Evolutionary conservation across 2,797 vertebrate genomes (phyloP).

Genomic region (Falco peregrinus): DNA sequence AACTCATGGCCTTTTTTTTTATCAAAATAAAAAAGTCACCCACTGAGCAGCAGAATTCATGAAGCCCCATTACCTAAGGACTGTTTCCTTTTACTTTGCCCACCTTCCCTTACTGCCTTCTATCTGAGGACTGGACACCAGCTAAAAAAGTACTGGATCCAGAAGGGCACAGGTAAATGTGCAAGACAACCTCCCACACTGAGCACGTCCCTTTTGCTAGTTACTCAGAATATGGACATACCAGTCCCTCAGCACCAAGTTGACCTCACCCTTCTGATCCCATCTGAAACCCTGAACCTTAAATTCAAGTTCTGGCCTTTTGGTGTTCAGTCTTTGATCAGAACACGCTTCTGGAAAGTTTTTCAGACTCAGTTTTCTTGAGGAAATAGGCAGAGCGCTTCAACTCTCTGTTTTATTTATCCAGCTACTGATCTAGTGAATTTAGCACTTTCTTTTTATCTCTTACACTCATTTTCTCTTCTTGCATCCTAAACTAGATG

Average conservation of each 20-base stretch:
- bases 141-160: not conserved
- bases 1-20: not conserved
- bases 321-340: not conserved
- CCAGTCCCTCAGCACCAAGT: not conserved
- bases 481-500: not conserved
- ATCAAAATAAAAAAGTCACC: not conserved
- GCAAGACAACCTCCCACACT: not conserved
- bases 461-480: not conserved
- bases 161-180: not conserved
- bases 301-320: not conserved
- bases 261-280: not conserved
- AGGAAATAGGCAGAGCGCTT: not conserved
- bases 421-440: not conserved
- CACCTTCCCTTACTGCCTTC: not conserved
- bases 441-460: not conserved
- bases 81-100: not conserved
- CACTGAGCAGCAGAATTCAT: not conserved
- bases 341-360: not conserved
- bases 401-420: not conserved
- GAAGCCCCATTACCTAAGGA: not conserved
- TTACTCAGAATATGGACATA: not conserved
- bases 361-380: not conserved
- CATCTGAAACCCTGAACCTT: not conserved
- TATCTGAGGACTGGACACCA: not conserved
- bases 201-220: not conserved